Percentiles rank a stretch among this genome's conserved stretches.
Conservation (phyloP, 2,797 vertebrate species). For the Danio kyathit region DNA sequence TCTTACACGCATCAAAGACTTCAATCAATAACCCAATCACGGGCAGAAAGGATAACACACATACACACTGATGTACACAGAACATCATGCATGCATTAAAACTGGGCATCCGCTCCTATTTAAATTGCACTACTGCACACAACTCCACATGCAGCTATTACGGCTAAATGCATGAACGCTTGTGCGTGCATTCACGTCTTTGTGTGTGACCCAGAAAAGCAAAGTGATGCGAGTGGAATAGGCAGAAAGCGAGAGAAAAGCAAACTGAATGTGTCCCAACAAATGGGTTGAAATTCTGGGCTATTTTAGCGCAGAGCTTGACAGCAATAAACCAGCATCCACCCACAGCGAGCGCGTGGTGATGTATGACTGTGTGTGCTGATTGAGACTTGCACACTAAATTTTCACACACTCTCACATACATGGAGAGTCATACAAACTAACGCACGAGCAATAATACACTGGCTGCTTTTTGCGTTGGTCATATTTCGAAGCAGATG, state of each 20-base stretch:
- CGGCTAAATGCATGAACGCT: neutral
- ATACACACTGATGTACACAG: conserved; percentile 48
- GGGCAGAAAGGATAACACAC: conserved; percentile 51
- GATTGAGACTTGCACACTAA: conserved; percentile 13
- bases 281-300: conserved; percentile 10
- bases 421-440: conserved; percentile 11
- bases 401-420: neutral
- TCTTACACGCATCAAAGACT: conserved; percentile 60
- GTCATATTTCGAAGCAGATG: conserved; percentile 18
- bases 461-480: conserved; percentile 15
- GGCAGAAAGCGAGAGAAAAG: conserved; percentile 18
- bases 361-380: conserved; percentile 35
- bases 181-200: neutral
- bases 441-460: conserved; percentile 41
- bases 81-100: conserved; percentile 23
- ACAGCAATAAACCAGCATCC: conserved; percentile 37
- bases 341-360: conserved; percentile 28
- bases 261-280: conserved; percentile 19
- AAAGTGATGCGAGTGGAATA: conserved; percentile 13
- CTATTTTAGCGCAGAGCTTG: conserved; percentile 27
- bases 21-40: conserved; percentile 64
- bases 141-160: neutral
- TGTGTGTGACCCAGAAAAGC: conserved; percentile 26
- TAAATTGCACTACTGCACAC: conserved; percentile 18
- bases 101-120: neutral